A percentile compares a stretch with the other conserved stretches of the same genome.
phyloP scores from a whole-genome alignment of 1,140 invertebrate genomes.

The Orussus abietinus region DNA sequence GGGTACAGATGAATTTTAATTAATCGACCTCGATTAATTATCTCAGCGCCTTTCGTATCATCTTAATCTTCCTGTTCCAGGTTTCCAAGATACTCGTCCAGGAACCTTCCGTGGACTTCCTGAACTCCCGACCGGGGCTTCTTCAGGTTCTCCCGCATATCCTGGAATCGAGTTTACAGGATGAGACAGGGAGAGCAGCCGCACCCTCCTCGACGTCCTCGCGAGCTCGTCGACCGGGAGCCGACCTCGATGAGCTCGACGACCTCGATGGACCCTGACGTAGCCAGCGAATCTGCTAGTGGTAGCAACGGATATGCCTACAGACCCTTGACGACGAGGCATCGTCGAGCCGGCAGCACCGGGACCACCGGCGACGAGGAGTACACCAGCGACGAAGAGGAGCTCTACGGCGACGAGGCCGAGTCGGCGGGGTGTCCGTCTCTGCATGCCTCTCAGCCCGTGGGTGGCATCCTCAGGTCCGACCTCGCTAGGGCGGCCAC shows the following conservation, averaged over 20 bases:
- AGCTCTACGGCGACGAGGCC: slow-evolving; percentile 50
- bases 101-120: too few relatives aligned
- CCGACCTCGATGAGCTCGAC: too few relatives aligned
- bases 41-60: too few relatives aligned
- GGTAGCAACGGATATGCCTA: slow-evolving; percentile 44
- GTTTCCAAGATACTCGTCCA: too few relatives aligned
- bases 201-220: too few relatives aligned
- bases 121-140: too few relatives aligned
- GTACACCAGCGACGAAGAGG: slow-evolving; percentile 56
- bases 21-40: too few relatives aligned
- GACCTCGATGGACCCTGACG: slow-evolving; percentile 44
- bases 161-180: too few relatives aligned
- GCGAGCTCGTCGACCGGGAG: too few relatives aligned
- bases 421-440: slow-evolving; percentile 35
- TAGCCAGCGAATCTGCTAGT: slow-evolving; percentile 26
- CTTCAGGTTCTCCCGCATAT: too few relatives aligned
- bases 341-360: slow-evolving; percentile 53
- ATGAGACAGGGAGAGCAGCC: slow-evolving; percentile 40
- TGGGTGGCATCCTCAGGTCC: slow-evolving; percentile 44
- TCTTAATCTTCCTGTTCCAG: too few relatives aligned
- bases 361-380: slow-evolving; percentile 58
- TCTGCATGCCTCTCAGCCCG: slow-evolving; percentile 35
- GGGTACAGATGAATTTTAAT: too few relatives aligned
- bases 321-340: slow-evolving; percentile 46
- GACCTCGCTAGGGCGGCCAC: slow-evolving; percentile 44